Percentiles rank a stretch among this genome's conserved stretches.
These are phyloP conservation scores for Solenopsis invicta DNA, from an alignment of 1,140 invertebrate genomes.

Conservation along the genomic window DNA sequence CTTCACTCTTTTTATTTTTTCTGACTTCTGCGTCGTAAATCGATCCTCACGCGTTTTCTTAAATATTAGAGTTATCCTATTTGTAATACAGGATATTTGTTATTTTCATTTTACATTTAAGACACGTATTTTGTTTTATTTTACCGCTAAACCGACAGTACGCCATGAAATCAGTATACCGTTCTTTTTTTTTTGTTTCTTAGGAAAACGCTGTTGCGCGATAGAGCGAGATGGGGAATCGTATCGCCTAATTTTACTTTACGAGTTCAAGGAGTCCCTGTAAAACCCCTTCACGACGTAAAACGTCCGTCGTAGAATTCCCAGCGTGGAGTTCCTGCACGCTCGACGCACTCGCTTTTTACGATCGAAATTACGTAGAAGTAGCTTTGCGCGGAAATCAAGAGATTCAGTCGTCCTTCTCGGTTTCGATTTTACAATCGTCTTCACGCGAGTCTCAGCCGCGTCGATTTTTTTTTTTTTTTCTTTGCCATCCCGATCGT, in stretches of 20 bases:
- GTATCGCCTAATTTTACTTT: slow-evolving; percentile 45
- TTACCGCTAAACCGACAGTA: neutral
- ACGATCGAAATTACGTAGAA: slow-evolving; percentile 49
- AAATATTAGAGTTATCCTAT: neutral
- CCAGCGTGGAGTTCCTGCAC: neutral
- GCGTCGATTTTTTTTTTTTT: neutral
- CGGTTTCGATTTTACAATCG: neutral
- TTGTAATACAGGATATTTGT: neutral
- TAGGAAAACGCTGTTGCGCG: neutral
- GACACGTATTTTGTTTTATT: neutral
- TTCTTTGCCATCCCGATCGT: neutral
- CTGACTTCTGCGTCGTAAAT: too few relatives aligned
- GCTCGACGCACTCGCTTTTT: slow-evolving; percentile 14
- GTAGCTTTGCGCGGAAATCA: slow-evolving; percentile 24
- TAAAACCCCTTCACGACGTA: slow-evolving; percentile 34
- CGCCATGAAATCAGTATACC: slow-evolving; percentile 1
- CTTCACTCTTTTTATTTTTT: too few relatives aligned
- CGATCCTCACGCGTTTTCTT: too few relatives aligned
- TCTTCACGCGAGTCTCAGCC: neutral
- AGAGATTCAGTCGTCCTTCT: slow-evolving; percentile 19
- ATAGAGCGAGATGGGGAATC: neutral
- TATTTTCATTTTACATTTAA: neutral
- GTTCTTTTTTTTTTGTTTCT: neutral
- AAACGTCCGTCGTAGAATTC: slow-evolving; percentile 7
- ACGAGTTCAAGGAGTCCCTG: slow-evolving; percentile 11